A percentile compares a stretch with the other conserved stretches of the same genome.
Conservation (phyloP, 2,888 invertebrate species). For the Polylopha cassiicola region DNA sequence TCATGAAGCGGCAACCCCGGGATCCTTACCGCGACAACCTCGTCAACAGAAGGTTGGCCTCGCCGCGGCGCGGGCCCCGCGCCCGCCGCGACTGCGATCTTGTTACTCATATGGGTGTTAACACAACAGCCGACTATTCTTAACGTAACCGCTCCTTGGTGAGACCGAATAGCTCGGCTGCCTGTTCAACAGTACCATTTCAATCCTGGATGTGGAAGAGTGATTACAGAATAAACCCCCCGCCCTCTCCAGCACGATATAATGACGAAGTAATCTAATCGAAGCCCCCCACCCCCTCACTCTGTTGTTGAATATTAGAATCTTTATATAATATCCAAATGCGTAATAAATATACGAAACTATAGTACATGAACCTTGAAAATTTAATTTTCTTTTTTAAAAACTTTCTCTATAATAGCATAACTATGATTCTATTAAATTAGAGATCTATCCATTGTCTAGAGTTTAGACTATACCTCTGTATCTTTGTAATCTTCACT, state of each 20-base stretch:
- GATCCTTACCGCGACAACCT: slow-evolving; percentile 98
- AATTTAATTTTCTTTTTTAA: slow-evolving; percentile 1
- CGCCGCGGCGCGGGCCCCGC: slow-evolving; percentile 34
- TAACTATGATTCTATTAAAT: slow-evolving; percentile 18
- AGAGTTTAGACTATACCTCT: slow-evolving; percentile 57
- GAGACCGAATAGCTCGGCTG: slow-evolving; percentile 56
- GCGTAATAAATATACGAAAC: slow-evolving; percentile 42
- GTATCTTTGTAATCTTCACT: slow-evolving; percentile 66
- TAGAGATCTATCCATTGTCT: slow-evolving; percentile 39
- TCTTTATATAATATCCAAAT: slow-evolving; percentile 22
- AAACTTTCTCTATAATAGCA: slow-evolving; percentile 9
- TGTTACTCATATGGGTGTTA: slow-evolving; percentile 66
- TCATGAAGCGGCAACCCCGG: slow-evolving; percentile 99
- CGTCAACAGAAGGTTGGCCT: slow-evolving; percentile 96
- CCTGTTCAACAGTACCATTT: slow-evolving; percentile 58
- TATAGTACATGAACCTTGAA: slow-evolving; percentile 14
- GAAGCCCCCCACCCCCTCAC: slow-evolving; percentile 24
- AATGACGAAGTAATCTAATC: slow-evolving; percentile 19
- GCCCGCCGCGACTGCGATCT: slow-evolving; percentile 49
- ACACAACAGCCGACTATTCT: slow-evolving; percentile 56
- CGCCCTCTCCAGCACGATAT: slow-evolving; percentile 36
- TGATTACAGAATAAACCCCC: slow-evolving; percentile 48
- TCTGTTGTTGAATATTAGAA: slow-evolving; percentile 20
- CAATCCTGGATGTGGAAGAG: slow-evolving; percentile 74
- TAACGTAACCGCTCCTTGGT: neutral